Evolutionary conservation across 1,140 invertebrate species (phyloP).

Genomic region (Trinorchestia longiramus): DNA sequence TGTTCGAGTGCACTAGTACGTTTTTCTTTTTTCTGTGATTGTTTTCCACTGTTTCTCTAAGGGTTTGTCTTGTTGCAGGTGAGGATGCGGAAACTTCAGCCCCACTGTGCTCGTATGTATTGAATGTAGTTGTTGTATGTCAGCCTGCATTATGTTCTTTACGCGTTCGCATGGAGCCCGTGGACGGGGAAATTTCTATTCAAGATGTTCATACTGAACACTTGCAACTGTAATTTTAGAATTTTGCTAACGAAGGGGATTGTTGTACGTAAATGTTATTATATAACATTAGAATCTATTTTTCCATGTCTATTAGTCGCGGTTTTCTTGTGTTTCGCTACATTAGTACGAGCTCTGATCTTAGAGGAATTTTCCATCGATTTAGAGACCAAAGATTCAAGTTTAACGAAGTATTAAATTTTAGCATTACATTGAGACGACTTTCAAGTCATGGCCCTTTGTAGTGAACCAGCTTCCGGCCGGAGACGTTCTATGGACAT

Average conservation of each 20-base stretch:
- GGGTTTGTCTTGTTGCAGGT: background rate
- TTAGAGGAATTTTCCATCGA: background rate
- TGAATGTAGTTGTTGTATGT: background rate
- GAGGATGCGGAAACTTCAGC: background rate
- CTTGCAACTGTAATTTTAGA: background rate
- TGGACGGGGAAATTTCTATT: background rate
- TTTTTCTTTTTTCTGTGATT: background rate
- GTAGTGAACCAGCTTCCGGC: background rate
- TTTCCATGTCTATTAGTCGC: no score
- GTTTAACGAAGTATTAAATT: background rate
- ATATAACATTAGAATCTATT: background rate
- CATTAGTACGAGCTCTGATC: background rate
- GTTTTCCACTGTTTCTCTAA: background rate
- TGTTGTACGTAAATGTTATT: background rate
- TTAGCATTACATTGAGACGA: background rate
- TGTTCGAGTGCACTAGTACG: background rate
- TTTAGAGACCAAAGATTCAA: background rate
- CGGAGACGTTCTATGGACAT: no score
- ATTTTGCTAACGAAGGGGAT: background rate
- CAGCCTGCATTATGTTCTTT: background rate
- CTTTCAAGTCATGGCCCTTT: background rate
- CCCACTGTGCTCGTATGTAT: background rate
- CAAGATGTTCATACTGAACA: background rate
- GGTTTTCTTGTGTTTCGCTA: background rate
- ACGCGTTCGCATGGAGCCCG: background rate